Conservation (phyloP, 37 sponge, comb jelly and placozoan species). For the Haliclona indistincta region DNA sequence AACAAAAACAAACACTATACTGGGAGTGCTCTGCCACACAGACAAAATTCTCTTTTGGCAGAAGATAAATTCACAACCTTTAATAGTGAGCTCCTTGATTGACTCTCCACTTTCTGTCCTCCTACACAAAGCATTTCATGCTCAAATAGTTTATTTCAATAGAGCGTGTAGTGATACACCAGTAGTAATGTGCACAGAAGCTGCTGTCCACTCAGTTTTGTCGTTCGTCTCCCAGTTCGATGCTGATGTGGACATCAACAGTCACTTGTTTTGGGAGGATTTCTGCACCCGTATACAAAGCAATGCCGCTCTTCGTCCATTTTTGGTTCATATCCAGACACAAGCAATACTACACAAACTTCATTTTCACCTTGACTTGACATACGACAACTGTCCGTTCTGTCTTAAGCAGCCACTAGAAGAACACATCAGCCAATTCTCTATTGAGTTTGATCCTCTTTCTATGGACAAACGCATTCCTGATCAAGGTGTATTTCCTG, state of each 20-base stretch:
- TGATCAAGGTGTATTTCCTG: not conserved
- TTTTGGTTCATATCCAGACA: conserved; percentile 20
- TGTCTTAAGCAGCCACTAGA: conserved; percentile 9
- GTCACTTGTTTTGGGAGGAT: conserved; percentile 4
- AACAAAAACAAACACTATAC: too few relatives aligned
- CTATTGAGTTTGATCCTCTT: not conserved
- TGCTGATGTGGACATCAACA: not conserved
- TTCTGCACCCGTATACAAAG: conserved; percentile 1
- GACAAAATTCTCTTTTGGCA: not conserved
- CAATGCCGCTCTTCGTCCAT: not conserved
- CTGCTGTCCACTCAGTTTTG: conserved; percentile 3
- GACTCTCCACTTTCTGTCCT: not conserved
- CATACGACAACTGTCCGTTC: conserved; percentile 27
- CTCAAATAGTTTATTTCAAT: not conserved
- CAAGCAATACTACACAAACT: conserved; percentile 27
- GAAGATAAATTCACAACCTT: not conserved
- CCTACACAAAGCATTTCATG: not conserved
- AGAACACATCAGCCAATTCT: conserved; percentile 5
- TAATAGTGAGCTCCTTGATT: not conserved
- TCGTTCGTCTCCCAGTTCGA: not conserved
- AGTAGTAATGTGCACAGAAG: conserved; percentile 8
- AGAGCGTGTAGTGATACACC: not conserved
- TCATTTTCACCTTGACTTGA: conserved; percentile 30
- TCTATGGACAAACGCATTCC: not conserved
- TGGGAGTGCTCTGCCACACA: too few relatives aligned